Percentiles rank a stretch among this genome's conserved stretches.
Conservation (phyloP, 1,140 invertebrate species). For the Neotoxoptera formosana region DNA sequence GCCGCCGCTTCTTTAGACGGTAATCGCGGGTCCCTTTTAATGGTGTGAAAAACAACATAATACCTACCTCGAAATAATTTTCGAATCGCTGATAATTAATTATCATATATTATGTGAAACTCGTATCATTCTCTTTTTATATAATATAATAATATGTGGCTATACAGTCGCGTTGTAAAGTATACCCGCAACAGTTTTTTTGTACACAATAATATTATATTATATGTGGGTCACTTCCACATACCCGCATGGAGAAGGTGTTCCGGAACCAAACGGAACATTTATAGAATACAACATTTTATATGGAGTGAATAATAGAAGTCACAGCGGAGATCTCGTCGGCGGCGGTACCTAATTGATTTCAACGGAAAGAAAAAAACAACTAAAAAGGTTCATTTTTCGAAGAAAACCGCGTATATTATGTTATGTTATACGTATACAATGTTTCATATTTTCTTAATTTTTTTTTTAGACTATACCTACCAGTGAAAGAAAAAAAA, state of each 20-base stretch:
- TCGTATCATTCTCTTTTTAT: not conserved
- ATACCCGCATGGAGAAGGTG: too few relatives aligned
- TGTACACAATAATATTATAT: not conserved
- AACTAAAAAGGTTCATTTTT: not conserved
- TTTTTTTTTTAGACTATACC: not conserved
- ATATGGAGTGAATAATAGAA: not conserved
- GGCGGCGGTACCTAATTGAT: not conserved
- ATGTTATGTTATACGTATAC: not conserved
- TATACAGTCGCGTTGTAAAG: not conserved
- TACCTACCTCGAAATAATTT: not conserved
- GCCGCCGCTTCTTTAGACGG: constrained; percentile 11
- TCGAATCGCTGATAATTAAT: not conserved
- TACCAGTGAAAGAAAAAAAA: not conserved
- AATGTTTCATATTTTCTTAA: not conserved
- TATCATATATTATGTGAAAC: not conserved
- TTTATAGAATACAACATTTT: not conserved
- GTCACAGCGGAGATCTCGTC: not conserved
- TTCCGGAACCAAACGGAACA: constrained; percentile 24
- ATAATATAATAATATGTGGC: too few relatives aligned
- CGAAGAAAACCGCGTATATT: not conserved
- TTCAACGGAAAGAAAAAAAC: not conserved
- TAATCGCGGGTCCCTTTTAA: constrained; percentile 45
- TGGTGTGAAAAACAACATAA: constrained; percentile 37
- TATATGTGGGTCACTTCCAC: constrained; percentile 17
- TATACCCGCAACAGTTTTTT: not conserved